Base-by-base conservation (phyloP, 1,140 invertebrate genomes). In the Philaenus spumarius region DNA sequence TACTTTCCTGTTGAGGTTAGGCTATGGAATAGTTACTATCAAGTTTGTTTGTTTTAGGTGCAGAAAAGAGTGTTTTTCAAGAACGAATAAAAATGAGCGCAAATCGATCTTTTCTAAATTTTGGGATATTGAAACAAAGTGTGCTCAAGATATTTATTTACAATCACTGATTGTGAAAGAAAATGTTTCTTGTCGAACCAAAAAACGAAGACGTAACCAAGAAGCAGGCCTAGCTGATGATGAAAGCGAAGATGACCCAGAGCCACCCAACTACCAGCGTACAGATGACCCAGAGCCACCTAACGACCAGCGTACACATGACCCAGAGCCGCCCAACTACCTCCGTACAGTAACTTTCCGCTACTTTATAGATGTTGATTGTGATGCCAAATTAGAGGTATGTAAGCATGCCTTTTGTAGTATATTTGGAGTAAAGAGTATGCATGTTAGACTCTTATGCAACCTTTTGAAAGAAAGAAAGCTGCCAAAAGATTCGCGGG, bases 321-420 rank as follows among this genome's bases (percentile, higher is more conserved):
- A 45, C 17, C 17, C 42, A n/a, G 42, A 17, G 17, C 17, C 17
- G 23, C 30, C 47, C 9, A 50, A 30, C 23, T 24, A 50, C 22
- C 47, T 30, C 6, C 47, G 47, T 30, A 50, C 47, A 24, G 42
- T 39, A 53, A 53, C 30, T 53, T 53, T 53, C 51, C 30, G 30
- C 30, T 53, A 53, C 34, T 39, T 37, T 53, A 39, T 53, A 53
- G 37, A 53, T 34, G 51, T 53, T 34, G 20, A 53, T 53, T 43
- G 40, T 43, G 2, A 53, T 53, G 51, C 15, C 51, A 53, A 34
- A 53, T 53, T 53, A 39, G 12, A 53, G 6, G 51, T 53, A 53
- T 53, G 24, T 53, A 53, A 53, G 37, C 37, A 37, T 34, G 26
- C 26, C 17, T 53, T 53, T 34, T 53, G 51, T 53, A 53, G 15